Evolutionary conservation across 2,113 vertebrate genomes (phyloP).

Genomic region (pig (Sus scrofa)): T2T-Sscrofa CM000819.6:72721001-72721500

Average conservation of each 20-base stretch:
- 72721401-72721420: neutral
- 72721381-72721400: neutral
- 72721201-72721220: neutral
- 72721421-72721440: neutral
- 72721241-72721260: neutral
- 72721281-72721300: neutral
- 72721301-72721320: neutral
- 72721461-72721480: neutral
- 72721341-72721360: neutral
- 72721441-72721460: neutral
- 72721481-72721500: neutral
- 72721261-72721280: neutral
- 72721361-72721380: neutral
- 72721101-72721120: neutral
- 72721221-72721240: neutral
- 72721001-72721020: neutral
- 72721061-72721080: neutral
- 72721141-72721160: neutral
- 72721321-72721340: neutral
- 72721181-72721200: constrained; percentile 41
- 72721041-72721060: neutral
- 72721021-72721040: neutral
- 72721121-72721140: neutral
- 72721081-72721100: neutral
- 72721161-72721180: neutral